Percentiles rank a stretch among this genome's conserved stretches.
Evolutionary conservation across 2,113 vertebrate species (phyloP).

Genomic region (Lagenorhynchus albirostris): DNA sequence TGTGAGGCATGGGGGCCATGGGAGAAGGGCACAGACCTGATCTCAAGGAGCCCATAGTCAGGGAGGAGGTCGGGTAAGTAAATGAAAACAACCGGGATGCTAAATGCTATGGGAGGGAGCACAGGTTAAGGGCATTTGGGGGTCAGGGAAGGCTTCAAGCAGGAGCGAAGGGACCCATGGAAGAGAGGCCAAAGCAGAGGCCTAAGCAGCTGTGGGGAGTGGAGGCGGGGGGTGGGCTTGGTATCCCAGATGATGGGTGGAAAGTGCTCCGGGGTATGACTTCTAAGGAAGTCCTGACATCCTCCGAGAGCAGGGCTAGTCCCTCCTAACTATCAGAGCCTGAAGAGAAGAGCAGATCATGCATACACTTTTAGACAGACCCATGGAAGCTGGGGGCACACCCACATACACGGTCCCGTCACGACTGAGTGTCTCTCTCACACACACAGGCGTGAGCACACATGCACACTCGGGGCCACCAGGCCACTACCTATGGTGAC

Average conservation of each 20-base stretch:
- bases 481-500: conserved; percentile 91
- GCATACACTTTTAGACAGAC: neutral
- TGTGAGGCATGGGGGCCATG: neutral
- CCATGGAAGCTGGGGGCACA: neutral
- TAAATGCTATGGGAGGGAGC: neutral
- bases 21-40: neutral
- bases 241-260: neutral
- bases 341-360: neutral
- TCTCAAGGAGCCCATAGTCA: neutral
- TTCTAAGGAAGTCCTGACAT: neutral
- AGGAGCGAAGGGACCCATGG: neutral
- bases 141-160: neutral
- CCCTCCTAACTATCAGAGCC: neutral
- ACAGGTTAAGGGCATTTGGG: neutral
- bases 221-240: no score
- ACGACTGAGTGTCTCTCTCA: neutral
- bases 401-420: neutral
- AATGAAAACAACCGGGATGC: neutral
- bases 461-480: fast-evolving
- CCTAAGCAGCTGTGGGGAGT: neutral
- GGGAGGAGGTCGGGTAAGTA: neutral
- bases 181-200: neutral
- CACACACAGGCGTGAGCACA: neutral
- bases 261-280: neutral
- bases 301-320: neutral